Conservation (phyloP, 1,140 invertebrate species). For the Myzus persicae region DNA sequence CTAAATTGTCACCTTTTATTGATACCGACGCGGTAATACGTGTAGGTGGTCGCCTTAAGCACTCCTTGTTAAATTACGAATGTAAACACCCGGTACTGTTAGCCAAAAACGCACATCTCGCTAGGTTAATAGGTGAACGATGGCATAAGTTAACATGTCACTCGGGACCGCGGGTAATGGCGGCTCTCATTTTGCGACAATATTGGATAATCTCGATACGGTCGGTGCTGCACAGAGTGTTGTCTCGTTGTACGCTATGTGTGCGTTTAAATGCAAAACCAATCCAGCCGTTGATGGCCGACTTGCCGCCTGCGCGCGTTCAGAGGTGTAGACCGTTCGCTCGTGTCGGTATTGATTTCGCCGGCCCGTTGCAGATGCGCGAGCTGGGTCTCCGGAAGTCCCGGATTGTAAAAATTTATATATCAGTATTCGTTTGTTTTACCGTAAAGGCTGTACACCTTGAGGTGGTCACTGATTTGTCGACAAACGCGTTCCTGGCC, state of each 20-base stretch:
- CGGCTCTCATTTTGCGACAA: neutral
- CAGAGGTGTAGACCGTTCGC: neutral
- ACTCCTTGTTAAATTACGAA: neutral
- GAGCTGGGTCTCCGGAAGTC: neutral
- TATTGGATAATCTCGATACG: neutral
- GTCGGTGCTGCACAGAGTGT: neutral
- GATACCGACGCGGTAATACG: neutral
- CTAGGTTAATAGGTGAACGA: neutral
- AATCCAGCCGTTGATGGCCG: neutral
- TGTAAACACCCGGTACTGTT: neutral
- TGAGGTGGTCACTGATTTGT: slow-evolving; percentile 64
- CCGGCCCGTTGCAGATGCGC: neutral
- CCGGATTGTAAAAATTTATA: slow-evolving; percentile 61
- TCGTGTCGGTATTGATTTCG: slow-evolving; percentile 62
- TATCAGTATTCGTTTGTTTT: slow-evolving; percentile 66
- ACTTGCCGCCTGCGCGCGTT: neutral
- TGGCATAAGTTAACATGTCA: neutral
- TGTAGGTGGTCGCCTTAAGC: neutral
- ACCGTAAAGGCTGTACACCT: slow-evolving; percentile 65
- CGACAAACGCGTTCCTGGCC: slow-evolving; percentile 64
- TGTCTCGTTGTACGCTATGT: neutral
- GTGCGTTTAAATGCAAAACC: neutral
- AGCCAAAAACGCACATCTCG: neutral
- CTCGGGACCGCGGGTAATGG: neutral
- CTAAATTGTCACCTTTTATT: neutral